Evolutionary conservation across 2,797 vertebrate genomes (phyloP), one percentile per base, ranked within the genome.

Genomic region (Cynodonichthys magdalenae): DNA sequence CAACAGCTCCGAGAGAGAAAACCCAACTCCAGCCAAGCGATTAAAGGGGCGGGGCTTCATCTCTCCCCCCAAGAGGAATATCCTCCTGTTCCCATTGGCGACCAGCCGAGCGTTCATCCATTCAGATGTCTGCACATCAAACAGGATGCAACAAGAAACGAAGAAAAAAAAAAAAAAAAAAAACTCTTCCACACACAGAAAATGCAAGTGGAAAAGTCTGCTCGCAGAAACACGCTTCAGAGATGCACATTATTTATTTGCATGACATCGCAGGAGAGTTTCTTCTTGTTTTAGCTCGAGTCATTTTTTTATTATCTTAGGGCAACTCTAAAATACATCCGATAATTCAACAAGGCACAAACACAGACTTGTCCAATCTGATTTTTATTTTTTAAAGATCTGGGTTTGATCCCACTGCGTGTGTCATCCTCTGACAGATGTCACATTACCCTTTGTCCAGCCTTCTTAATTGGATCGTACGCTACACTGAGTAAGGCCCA

Each of bases 31-130:
- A 75, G 36, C 63, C 63, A 74, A 79, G 87, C 86, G 83, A 69
- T 91, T 91, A 90, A 92, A 93, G 93, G 92, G 91, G 91, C 92
- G 91, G 87, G 6, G 81, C 87, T 90, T 82, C 44, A 1, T 41
- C 85, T 36, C 24, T 24, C 24, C 24, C 24, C 34, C 87, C 89
- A 88, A 19, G 47, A 15, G 88, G 89, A 88, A 15, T 62, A 78
- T 59, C 83, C 75, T 82, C 66, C 78, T 63, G 55, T 52, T 80
- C 75, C 72, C 59, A 65, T 80, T 84, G 72, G 52, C 65, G 61
- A 62, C 85, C 80, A 75, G 81, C 82, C 85, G 83, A 89, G 70
- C 77, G 79, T 77, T 82, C 82, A 82, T 82, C 84, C 84, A 80
- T 66, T 77, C 59, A 74, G 65, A 83, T 83, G 75, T 84, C 83